phyloP scores from a whole-genome alignment of 2,797 vertebrate genomes.

The Borostomias antarcticus region DNA sequence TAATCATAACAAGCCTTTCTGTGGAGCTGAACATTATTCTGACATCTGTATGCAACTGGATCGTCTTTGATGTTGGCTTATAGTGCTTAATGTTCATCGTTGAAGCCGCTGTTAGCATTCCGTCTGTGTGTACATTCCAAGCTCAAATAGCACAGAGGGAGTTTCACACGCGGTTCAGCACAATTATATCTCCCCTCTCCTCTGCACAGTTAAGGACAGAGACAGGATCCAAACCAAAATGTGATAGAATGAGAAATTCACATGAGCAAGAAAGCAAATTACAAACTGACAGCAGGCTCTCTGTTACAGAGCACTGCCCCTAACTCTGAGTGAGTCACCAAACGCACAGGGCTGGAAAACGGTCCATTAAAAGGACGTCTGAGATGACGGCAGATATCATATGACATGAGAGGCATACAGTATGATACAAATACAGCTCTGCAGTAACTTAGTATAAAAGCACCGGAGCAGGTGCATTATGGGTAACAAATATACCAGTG shows the following conservation, averaged over 20 bases:
- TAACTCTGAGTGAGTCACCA: conserved; percentile 64
- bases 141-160: conserved; percentile 57
- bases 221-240: conserved; percentile 43
- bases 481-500: conserved; percentile 29
- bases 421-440: too few relatives aligned
- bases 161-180: conserved; percentile 55
- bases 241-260: conserved; percentile 54
- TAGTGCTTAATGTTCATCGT: conserved; percentile 61
- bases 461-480: background rate
- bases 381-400: conserved; percentile 61
- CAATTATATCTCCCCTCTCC: conserved; percentile 52
- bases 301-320: conserved; percentile 58
- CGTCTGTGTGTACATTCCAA: conserved; percentile 54
- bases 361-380: conserved; percentile 62
- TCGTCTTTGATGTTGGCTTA: conserved; percentile 41
- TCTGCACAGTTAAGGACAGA: conserved; percentile 53
- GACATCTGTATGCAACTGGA: conserved; percentile 23
- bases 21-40: conserved; percentile 32
- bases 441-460: too few relatives aligned
- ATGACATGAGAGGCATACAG: conserved; percentile 46
- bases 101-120: conserved; percentile 31
- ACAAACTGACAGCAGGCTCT: conserved; percentile 62
- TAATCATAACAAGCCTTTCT: conserved; percentile 18
- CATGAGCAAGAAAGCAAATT: conserved; percentile 65
- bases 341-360: conserved; percentile 65